Evolutionary conservation across 2,797 vertebrate genomes (phyloP), one percentile per base, ranked within the genome.

Genomic region (Fistularia tabacaria): DNA sequence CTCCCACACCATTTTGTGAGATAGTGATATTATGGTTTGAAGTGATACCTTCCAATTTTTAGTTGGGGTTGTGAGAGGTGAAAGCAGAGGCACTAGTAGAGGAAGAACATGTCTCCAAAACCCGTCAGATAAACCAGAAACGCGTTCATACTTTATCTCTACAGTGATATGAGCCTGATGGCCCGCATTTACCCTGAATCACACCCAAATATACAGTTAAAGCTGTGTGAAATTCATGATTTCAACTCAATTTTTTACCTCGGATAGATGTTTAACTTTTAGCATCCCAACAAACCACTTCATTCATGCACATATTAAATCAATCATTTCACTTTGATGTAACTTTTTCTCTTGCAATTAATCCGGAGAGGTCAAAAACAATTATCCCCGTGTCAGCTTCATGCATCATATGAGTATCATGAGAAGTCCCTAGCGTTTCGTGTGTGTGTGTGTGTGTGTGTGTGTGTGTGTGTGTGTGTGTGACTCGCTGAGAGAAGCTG

Each of bases 401-500:
- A 49, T 36, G 59, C 45, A 64, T 71, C 74, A 69, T 69, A 54
- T 70, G 72, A 77, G 44, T 36, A 36, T 74, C 76, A 69, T 52
- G 44, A 66, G 69, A 72, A 41, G 41, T 10, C 38, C 54, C 38
- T 9, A 10, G 12, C 6, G 9, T 11, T 7, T 10, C 11, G 6
- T 42, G 41, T 42, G 41, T 42, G 41, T 42, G 41, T 42, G 41
- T 42, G 41, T 42, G 41, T 42, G 41, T 42, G 41, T 42, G 41
- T 42, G 41, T 42, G 41, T 42, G n/a, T n/a, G n/a, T 42, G 41
- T 42, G 41, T 42, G 41, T 42, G 41, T 42, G 41, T 42, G 41
- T 42, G 41, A 8, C 8, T 40, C 8, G 15, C n/a, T 62, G 37
- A 71, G 78, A 71, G 37, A 38, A 64, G 46, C 62, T 40, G 54